phyloP scores from a whole-genome alignment of 2,888 invertebrate species.

The Orchesella flavescens region DNA sequence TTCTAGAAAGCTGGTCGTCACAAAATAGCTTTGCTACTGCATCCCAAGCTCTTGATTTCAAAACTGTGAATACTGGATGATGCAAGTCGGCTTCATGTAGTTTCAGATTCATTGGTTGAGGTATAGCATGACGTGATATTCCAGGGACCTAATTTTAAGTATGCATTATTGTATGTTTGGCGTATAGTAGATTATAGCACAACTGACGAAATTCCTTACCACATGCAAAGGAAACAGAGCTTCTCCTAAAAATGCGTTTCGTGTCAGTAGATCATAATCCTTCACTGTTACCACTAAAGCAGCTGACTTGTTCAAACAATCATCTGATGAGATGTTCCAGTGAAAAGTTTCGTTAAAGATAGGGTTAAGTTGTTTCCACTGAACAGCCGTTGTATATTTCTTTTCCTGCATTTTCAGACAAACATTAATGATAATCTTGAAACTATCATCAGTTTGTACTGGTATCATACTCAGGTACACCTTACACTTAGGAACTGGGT shows the following conservation, averaged over 20 bases:
- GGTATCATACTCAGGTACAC: too few species aligned
- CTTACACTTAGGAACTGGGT: conserved; percentile 51
- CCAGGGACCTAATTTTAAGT: conserved; percentile 69
- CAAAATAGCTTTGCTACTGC: conserved; percentile 54
- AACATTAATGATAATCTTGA: neutral
- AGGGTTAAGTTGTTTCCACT: conserved; percentile 68
- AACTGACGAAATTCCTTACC: conserved; percentile 54
- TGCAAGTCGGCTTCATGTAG: conserved; percentile 54
- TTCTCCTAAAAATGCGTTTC: conserved; percentile 70
- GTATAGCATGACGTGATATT: conserved; percentile 59
- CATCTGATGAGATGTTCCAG: conserved; percentile 59
- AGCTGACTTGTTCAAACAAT: conserved; percentile 50
- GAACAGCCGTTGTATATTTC: conserved; percentile 34
- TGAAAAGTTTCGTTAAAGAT: conserved; percentile 67
- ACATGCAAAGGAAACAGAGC: conserved; percentile 64
- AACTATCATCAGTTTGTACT: too few species aligned
- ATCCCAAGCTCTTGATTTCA: conserved; percentile 67
- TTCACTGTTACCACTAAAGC: conserved; percentile 67
- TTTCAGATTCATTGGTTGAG: conserved; percentile 68
- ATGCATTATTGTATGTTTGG: conserved; percentile 3
- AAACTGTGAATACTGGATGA: conserved; percentile 55
- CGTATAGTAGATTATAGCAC: neutral
- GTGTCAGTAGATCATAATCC: conserved; percentile 66
- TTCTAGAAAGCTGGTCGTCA: conserved; percentile 34
- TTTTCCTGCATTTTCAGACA: conserved; percentile 38